These are phyloP conservation scores for Rynchops niger DNA, from an alignment of 2,113 vertebrate genomes.

Conservation along the genomic window DNA sequence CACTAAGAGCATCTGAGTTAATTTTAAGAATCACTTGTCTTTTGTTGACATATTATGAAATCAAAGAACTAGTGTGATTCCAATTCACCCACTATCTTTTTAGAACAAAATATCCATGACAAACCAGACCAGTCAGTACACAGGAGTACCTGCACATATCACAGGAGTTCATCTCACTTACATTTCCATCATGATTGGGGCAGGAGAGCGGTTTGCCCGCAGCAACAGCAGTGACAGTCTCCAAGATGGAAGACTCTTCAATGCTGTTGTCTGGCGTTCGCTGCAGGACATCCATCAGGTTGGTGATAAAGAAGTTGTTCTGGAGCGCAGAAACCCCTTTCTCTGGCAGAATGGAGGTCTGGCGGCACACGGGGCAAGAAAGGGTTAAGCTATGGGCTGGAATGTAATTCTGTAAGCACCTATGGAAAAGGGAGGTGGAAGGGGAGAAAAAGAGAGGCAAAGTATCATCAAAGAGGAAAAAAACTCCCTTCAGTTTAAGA, in stretches of 20 bases:
- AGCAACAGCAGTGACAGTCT: constrained; percentile 85
- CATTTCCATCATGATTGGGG: constrained; percentile 94
- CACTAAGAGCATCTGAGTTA: not conserved
- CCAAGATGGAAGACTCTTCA: constrained; percentile 85
- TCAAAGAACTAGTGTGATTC: not conserved
- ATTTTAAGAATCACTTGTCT: not conserved
- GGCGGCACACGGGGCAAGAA: constrained; percentile 94
- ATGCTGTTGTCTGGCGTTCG: constrained; percentile 82
- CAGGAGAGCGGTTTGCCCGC: constrained; percentile 90
- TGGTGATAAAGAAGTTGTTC: constrained; percentile 99
- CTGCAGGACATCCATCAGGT: constrained; percentile 98
- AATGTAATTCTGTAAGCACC: constrained; percentile 98
- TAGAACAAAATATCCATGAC: not conserved
- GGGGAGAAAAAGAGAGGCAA: not conserved
- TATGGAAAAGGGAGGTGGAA: constrained; percentile 46
- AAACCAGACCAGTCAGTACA: not conserved
- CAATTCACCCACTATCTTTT: not conserved
- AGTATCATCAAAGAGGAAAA: not conserved
- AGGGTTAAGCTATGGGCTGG: constrained; percentile 93
- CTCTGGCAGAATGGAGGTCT: constrained; percentile 97
- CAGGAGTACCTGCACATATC: not conserved
- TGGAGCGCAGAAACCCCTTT: constrained; percentile 96
- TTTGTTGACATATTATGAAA: not conserved
- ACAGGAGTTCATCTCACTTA: constrained; percentile 69
- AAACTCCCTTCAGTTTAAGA: not conserved